Evolutionary conservation across 2,113 vertebrate species (phyloP), one percentile per base, ranked within the genome.

Genomic region (Sorex fumeus): DNA sequence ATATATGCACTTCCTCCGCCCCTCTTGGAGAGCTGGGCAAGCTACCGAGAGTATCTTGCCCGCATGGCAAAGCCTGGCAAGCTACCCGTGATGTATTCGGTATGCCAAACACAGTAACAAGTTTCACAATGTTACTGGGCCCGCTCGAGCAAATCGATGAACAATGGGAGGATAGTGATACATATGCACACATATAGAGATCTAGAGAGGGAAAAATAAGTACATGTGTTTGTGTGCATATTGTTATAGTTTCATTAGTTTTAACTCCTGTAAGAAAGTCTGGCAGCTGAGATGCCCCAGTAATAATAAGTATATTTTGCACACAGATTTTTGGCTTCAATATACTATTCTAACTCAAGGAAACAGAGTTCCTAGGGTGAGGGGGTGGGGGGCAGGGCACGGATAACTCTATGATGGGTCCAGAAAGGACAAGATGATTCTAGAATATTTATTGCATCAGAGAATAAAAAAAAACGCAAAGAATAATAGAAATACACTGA

Each of bases 261-360:
- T 78, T 53, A 2, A 53, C 53, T 36, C 43, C 34, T 85, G 72
- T 43, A 4, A 93, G 18, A 72, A 10, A 32, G 1, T 45, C 47
- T 79, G 57, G 40, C 23, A 69, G 40, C n/a, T 50, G 9, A 74
- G 25, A 86, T 3, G 40, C 10, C 15, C 25, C 18, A 60, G 50
- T 1, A 82, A 3, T 18, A 77, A 72, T 6, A 28, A 93, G 3
- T 36, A 70, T 34, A 66, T 12, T 27, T 23, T 60, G 23, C 11
- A 77, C 7, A 11, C 27, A 84, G 53, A 77, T 57, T 60, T 60
- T 79, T 89, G 40, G 60, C 19, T 94, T 94, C 72, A 89, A 78
- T 88, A 76, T 60, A 60, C 3, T 70, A 57, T 43, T 83, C 21
- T 93, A 80, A 60, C 19, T 43, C 12, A 45, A 70, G 9, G 32